phyloP scores from a whole-genome alignment of 2,888 invertebrate genomes.

The Mongoloraphidia duomilia region DNA sequence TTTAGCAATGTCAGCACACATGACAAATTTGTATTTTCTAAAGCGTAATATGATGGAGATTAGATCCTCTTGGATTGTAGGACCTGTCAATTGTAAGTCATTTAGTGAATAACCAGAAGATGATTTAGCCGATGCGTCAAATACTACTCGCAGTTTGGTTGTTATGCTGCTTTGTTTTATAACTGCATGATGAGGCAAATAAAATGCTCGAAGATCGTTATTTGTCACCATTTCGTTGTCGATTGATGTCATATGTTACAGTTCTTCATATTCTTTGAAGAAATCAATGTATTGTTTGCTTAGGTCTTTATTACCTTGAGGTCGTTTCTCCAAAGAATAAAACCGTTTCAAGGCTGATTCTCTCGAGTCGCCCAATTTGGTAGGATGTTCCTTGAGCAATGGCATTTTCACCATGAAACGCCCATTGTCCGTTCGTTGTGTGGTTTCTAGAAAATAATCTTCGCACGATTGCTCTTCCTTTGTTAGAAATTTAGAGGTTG shows the following conservation, averaged over 20 bases:
- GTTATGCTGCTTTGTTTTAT: conserved; percentile 14
- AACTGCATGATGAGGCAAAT: conserved; percentile 18
- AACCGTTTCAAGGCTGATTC: conserved; percentile 7
- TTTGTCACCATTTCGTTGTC: background rate
- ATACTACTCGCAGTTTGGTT: conserved; percentile 18
- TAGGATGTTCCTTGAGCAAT: background rate
- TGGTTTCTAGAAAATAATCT: background rate
- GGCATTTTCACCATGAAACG: conserved; percentile 2
- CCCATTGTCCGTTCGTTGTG: background rate
- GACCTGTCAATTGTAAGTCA: conserved; percentile 13
- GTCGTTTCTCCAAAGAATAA: conserved; percentile 8
- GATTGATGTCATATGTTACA: conserved; percentile 5
- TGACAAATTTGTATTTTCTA: conserved; percentile 12
- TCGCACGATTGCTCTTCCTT: background rate
- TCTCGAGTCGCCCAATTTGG: conserved; percentile 10
- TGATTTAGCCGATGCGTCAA: conserved; percentile 14
- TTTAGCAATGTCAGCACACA: background rate
- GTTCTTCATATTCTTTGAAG: conserved; percentile 8
- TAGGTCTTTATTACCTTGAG: background rate
- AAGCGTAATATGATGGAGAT: conserved; percentile 15
- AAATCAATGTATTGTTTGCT: conserved; percentile 6
- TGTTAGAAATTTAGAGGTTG: background rate
- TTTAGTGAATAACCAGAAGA: conserved; percentile 13
- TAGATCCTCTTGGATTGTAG: conserved; percentile 15
- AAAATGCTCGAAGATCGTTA: conserved; percentile 4